These are phyloP conservation scores for Standfussiana lucernea DNA, from an alignment of 2,888 invertebrate genomes.

Conservation along the genomic window DNA sequence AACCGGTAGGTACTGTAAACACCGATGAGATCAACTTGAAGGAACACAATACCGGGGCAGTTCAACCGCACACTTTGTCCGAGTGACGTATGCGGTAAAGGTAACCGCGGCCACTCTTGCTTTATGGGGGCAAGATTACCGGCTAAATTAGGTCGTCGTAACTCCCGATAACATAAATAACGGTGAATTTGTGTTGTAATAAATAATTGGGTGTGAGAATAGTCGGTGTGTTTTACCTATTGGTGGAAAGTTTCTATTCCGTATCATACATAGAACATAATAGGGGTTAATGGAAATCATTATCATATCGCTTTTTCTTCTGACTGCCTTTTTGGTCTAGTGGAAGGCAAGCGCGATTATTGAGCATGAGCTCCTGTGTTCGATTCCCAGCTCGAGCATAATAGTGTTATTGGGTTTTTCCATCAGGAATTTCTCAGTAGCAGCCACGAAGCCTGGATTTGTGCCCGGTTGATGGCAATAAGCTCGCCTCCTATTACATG, in stretches of 20 bases:
- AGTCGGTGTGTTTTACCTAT: neutral
- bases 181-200: conserved; percentile 34
- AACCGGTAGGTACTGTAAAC: conserved; percentile 10
- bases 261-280: neutral
- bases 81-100: conserved; percentile 54
- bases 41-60: conserved; percentile 33
- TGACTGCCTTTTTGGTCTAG: too few relatives aligned
- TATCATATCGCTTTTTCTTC: neutral
- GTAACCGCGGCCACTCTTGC: conserved; percentile 49
- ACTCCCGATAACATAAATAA: conserved; percentile 52
- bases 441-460: too few relatives aligned
- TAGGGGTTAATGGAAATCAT: neutral
- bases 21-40: conserved; percentile 49
- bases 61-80: conserved; percentile 56
- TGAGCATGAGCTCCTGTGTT: too few relatives aligned
- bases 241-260: neutral
- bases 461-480: too few relatives aligned
- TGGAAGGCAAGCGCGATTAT: too few relatives aligned
- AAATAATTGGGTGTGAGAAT: conserved; percentile 30
- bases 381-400: too few relatives aligned
- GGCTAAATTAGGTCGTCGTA: conserved; percentile 51
- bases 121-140: conserved; percentile 55
- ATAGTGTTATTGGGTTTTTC: too few relatives aligned
- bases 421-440: too few relatives aligned
- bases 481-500: too few relatives aligned